phyloP scores from a whole-genome alignment of 2,113 vertebrate species.

The Rafetus swinhoei region DNA sequence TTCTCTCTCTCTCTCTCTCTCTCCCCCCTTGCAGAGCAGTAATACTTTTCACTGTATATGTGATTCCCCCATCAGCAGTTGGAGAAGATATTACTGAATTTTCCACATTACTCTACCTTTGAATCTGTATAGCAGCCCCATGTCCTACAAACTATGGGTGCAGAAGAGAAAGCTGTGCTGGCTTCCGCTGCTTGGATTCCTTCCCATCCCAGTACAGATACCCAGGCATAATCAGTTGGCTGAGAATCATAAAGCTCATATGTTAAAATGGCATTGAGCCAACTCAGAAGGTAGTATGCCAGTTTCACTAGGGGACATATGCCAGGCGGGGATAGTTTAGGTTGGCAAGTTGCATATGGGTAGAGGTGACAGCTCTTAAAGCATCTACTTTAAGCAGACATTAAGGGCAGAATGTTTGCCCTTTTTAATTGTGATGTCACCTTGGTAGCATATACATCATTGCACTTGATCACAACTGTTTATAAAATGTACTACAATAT shows the following conservation, averaged over 20 bases:
- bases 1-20: no score
- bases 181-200: neutral
- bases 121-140: neutral
- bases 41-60: neutral
- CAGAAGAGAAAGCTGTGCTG: neutral
- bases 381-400: no score
- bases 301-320: neutral
- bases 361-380: neutral
- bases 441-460: accelerated
- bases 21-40: neutral
- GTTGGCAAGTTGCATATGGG: neutral
- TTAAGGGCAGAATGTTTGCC: neutral
- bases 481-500: neutral
- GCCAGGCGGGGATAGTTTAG: neutral
- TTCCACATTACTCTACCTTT: neutral
- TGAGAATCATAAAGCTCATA: neutral
- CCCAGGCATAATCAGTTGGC: neutral
- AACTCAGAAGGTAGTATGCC: neutral
- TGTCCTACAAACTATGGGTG: neutral
- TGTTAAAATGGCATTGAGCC: neutral
- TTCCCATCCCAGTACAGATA: neutral
- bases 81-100: neutral
- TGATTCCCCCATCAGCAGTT: neutral
- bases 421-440: accelerated
- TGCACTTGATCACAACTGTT: neutral